Evolutionary conservation across 2,888 invertebrate genomes (phyloP).

Genomic region (Molanna angustata): DNA sequence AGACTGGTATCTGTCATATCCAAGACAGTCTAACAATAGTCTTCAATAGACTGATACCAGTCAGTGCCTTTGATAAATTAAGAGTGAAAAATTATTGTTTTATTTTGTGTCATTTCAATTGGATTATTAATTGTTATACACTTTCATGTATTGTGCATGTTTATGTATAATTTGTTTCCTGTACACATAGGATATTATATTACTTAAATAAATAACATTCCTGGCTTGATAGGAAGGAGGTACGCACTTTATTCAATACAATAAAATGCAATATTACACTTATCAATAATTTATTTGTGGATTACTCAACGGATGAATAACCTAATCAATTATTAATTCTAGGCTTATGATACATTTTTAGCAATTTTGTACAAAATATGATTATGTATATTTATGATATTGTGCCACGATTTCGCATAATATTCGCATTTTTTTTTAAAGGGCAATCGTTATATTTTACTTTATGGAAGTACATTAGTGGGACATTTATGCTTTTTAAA

Average conservation of each 20-base stretch:
- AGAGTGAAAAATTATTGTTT: too few species aligned
- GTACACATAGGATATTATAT: too few species aligned
- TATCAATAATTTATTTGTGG: constrained; percentile 7
- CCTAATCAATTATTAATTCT: constrained; percentile 23
- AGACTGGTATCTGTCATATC: too few species aligned
- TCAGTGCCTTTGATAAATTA: too few species aligned
- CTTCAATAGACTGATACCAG: too few species aligned
- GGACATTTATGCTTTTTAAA: constrained; percentile 30
- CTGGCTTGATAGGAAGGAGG: not conserved
- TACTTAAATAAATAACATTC: constrained; percentile 2
- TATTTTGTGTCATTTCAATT: too few species aligned
- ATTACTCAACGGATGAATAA: constrained; percentile 20
- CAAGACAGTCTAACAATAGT: too few species aligned
- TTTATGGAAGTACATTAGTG: constrained; percentile 21
- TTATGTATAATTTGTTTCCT: too few species aligned
- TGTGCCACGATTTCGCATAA: constrained; percentile 29
- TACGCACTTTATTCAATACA: constrained; percentile 3
- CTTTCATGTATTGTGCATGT: too few species aligned
- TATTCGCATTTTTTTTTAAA: constrained; percentile 22
- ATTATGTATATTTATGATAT: constrained; percentile 25
- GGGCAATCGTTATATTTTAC: constrained; percentile 28
- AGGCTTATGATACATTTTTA: constrained; percentile 27
- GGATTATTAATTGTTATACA: too few species aligned
- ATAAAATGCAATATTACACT: not conserved
- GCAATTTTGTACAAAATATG: constrained; percentile 31